phyloP scores from a whole-genome alignment of 2,797 vertebrate species.

The Hapalemur alaotrensis region DNA sequence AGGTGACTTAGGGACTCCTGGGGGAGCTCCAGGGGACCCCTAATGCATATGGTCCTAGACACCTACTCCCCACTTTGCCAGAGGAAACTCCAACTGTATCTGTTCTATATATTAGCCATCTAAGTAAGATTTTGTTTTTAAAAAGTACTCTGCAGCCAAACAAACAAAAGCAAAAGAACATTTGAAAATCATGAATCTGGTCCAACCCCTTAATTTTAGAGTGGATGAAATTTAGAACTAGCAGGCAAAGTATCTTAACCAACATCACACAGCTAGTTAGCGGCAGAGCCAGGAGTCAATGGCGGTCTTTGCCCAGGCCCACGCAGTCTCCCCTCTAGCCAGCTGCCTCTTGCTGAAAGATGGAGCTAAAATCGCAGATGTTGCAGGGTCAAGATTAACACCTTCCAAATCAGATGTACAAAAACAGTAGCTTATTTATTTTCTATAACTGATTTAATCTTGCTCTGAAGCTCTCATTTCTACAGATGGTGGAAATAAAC shows the following conservation, averaged over 20 bases:
- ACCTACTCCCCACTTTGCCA: neutral
- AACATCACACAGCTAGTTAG: neutral
- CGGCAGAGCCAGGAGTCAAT: neutral
- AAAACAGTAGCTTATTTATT: constrained; percentile 39
- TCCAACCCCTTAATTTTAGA: neutral
- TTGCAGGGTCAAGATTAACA: constrained; percentile 12
- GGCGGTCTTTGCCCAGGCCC: neutral
- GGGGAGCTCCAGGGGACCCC: neutral
- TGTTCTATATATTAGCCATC: constrained; percentile 7
- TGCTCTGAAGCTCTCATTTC: constrained; percentile 6
- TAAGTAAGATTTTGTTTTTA: constrained; percentile 21
- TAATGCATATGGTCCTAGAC: neutral
- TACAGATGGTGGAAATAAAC: constrained; percentile 12
- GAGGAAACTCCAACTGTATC: constrained; percentile 2
- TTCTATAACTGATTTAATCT: constrained; percentile 40
- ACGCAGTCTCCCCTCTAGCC: neutral
- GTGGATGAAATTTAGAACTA: neutral
- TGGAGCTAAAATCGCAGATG: neutral
- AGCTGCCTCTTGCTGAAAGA: neutral
- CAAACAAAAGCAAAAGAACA: neutral
- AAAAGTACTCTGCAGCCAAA: neutral
- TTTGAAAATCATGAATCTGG: constrained; percentile 2
- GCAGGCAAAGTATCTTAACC: neutral
- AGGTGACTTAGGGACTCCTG: neutral
- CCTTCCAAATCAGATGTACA: constrained; percentile 8